Conservation (phyloP, 2,797 vertebrate species). For the Rhincodon typus region DNA sequence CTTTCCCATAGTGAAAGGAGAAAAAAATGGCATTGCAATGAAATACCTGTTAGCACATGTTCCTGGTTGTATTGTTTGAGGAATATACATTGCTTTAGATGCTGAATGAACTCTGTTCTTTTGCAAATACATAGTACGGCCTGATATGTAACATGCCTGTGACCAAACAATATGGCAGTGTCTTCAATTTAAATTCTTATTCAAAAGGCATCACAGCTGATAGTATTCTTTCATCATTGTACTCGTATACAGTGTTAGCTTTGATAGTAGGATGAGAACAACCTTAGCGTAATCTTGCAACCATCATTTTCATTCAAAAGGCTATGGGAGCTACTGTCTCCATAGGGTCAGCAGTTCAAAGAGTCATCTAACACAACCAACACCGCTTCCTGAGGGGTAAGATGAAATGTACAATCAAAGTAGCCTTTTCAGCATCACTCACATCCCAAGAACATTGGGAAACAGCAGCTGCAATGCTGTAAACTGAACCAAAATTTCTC, state of each 20-base stretch:
- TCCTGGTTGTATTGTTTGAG: background rate
- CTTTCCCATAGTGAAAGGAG: background rate
- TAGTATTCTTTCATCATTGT: no score
- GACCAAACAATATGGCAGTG: background rate
- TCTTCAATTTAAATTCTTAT: background rate
- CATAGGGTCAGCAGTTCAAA: background rate
- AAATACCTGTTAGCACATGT: background rate
- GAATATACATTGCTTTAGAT: background rate
- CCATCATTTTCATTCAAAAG: background rate
- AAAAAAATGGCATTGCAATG: background rate
- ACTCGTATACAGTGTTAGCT: no score
- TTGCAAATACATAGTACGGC: background rate
- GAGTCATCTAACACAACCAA: background rate
- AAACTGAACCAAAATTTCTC: background rate
- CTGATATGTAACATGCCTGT: background rate
- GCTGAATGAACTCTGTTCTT: background rate
- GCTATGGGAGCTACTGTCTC: background rate
- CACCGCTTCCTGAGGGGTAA: background rate
- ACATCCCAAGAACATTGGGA: background rate
- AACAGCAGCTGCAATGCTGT: background rate
- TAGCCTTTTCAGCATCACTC: background rate
- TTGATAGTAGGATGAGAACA: background rate
- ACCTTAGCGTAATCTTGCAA: background rate
- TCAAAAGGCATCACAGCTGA: no score
- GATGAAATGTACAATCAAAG: background rate